A percentile compares a stretch with the other conserved stretches of the same genome.
Evolutionary conservation across 2,113 vertebrate species (phyloP).

Genomic region (Engystomops pustulosus): DNA sequence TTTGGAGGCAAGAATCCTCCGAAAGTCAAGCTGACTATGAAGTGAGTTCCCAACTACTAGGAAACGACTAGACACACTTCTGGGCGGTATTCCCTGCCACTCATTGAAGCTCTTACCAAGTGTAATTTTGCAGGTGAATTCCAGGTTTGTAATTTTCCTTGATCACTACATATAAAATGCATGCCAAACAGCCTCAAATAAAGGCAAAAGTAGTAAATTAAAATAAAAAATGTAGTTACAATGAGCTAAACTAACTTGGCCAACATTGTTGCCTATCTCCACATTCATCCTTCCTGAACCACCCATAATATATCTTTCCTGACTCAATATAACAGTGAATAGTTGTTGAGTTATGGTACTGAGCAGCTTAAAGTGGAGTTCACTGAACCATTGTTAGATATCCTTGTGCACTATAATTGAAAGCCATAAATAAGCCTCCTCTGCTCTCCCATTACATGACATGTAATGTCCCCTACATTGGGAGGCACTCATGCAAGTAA

Average conservation of each 20-base stretch:
- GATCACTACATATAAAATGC: neutral
- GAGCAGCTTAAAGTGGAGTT: conserved; percentile 46
- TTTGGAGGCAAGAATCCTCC: too few relatives aligned
- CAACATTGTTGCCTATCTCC: neutral
- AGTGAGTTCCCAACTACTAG: too few relatives aligned
- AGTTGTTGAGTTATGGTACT: conserved; percentile 45
- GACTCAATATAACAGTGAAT: conserved; percentile 22
- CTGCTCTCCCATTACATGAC: conserved; percentile 48
- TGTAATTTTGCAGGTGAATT: too few relatives aligned
- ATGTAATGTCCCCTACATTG: conserved; percentile 43
- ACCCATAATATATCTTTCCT: conserved; percentile 5
- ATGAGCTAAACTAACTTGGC: conserved; percentile 2
- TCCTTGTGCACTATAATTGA: conserved; percentile 54
- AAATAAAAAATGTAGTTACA: neutral
- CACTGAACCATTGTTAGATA: conserved; percentile 56
- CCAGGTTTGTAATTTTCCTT: too few relatives aligned
- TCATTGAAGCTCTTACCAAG: too few relatives aligned
- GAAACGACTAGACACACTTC: too few relatives aligned
- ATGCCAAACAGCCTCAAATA: neutral
- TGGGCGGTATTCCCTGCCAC: too few relatives aligned
- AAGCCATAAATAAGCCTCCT: conserved; percentile 54
- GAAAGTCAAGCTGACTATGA: too few relatives aligned
- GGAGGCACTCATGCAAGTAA: conserved; percentile 50
- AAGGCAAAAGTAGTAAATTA: neutral
- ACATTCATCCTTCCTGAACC: neutral